A percentile compares a stretch with the other conserved stretches of the same genome.
Conservation (phyloP, 2,888 invertebrate species). For the Spicauda simplicius region DNA sequence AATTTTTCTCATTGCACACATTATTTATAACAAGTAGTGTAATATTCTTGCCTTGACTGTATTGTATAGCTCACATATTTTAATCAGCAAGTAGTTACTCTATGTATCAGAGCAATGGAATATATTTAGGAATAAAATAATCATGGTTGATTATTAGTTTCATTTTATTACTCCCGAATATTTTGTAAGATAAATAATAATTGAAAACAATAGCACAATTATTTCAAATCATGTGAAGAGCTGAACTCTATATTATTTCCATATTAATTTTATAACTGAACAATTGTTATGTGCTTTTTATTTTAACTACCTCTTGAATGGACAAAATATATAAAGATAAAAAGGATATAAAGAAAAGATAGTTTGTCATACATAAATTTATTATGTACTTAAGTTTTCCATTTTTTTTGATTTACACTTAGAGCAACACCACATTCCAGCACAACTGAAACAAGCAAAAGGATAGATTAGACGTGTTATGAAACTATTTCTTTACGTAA, state of each 20-base stretch:
- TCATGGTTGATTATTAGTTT: conserved; percentile 38
- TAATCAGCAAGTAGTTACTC: conserved; percentile 44
- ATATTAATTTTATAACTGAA: no score
- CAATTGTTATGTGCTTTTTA: no score
- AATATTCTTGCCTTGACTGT: conserved; percentile 45
- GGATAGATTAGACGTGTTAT: conserved; percentile 6
- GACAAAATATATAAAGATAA: no score
- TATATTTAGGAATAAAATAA: conserved; percentile 72
- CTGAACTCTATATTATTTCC: no score
- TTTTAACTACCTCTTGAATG: no score
- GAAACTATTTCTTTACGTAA: no score
- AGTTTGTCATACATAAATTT: conserved; percentile 67
- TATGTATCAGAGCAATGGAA: conserved; percentile 68
- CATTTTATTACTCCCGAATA: not conserved
- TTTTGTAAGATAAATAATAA: no score
- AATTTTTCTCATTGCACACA: conserved; percentile 26
- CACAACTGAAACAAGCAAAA: conserved; percentile 74
- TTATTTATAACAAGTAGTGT: conserved; percentile 25
- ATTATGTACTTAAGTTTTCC: conserved; percentile 74
- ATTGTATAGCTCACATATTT: conserved; percentile 48
- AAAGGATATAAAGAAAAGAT: conserved; percentile 38
- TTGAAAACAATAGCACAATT: no score
- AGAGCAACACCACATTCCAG: conserved; percentile 73
- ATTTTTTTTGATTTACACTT: conserved; percentile 73
- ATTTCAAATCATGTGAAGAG: no score